Conservation (phyloP, 37 sponge, comb jelly and placozoan genomes). For the Tethya wilhelma region DNA sequence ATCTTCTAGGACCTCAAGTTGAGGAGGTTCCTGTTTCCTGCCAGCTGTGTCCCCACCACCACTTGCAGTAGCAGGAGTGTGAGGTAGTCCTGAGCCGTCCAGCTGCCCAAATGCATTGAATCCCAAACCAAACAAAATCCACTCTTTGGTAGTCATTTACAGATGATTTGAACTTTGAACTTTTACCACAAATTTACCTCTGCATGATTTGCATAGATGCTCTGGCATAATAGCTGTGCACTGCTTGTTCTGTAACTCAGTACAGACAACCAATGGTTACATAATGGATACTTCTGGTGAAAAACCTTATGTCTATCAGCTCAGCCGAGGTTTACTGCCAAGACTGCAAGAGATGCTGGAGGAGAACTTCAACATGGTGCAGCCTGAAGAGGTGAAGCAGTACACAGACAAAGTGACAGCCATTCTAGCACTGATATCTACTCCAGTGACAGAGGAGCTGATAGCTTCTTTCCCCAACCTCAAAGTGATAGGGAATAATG, state of each 20-base stretch:
- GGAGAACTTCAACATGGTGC: conserved; percentile 54
- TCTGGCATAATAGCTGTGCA: too few relatives aligned
- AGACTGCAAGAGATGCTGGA: conserved; percentile 49
- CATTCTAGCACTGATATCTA: conserved; percentile 29
- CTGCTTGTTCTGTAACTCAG: too few relatives aligned
- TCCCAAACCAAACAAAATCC: conserved; percentile 18
- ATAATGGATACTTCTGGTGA: too few relatives aligned
- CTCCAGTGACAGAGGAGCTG: conserved; percentile 41
- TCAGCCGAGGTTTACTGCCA: conserved; percentile 5
- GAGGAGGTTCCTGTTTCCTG: too few relatives aligned
- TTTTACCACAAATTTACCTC: too few relatives aligned
- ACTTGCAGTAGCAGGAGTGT: too few relatives aligned
- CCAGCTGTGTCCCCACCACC: too few relatives aligned
- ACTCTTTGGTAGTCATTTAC: conserved; percentile 1
- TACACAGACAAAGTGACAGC: conserved; percentile 50
- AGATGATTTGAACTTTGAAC: too few relatives aligned
- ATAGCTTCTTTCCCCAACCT: conserved; percentile 76
- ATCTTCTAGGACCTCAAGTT: too few relatives aligned
- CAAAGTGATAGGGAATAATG: conserved; percentile 66
- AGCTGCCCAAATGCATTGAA: conserved; percentile 25
- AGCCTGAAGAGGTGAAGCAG: conserved; percentile 12
- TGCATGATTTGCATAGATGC: too few relatives aligned
- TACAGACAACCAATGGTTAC: too few relatives aligned
- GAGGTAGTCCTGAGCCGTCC: not conserved
- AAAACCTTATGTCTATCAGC: conserved; percentile 65